These are phyloP conservation scores for Xylocopa sonorina DNA, from an alignment of 1,140 invertebrate genomes.

Conservation along the genomic window DNA sequence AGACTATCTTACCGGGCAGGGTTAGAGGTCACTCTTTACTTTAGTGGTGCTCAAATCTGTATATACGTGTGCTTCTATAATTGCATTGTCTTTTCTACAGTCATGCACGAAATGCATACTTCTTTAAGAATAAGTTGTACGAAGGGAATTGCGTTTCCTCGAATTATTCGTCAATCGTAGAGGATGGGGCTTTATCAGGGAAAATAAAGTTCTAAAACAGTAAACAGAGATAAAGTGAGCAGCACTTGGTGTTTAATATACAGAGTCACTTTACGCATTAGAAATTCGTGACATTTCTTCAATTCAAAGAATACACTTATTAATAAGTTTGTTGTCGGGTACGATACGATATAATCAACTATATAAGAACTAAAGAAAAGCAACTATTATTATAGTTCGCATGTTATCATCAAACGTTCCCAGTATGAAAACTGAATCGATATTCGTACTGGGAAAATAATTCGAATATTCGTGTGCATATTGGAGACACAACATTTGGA, in stretches of 20 bases:
- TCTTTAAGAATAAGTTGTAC: not conserved
- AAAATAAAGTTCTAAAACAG: not conserved
- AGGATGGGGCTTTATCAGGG: constrained; percentile 3
- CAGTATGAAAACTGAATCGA: too few species aligned
- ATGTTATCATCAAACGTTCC: too few species aligned
- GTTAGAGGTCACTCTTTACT: constrained; percentile 13
- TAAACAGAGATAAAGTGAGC: not conserved
- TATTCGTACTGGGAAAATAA: too few species aligned
- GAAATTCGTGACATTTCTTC: constrained; percentile 12
- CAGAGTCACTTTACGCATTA: not conserved
- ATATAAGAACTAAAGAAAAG: too few species aligned
- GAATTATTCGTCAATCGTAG: not conserved
- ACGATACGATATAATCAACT: too few species aligned
- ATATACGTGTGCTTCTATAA: not conserved
- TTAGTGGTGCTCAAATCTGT: not conserved
- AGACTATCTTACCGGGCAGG: not conserved
- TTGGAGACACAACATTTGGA: too few species aligned
- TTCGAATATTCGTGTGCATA: too few species aligned
- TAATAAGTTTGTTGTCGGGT: not conserved
- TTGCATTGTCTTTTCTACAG: too few species aligned
- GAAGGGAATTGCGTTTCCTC: not conserved
- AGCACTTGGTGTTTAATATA: constrained; percentile 3
- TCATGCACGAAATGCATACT: too few species aligned
- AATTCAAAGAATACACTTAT: not conserved
- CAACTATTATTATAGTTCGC: too few species aligned